A percentile compares a stretch with the other conserved stretches of the same genome.
These are phyloP conservation scores for Apamea anceps DNA, from an alignment of 2,888 invertebrate species.

Conservation along the genomic window DNA sequence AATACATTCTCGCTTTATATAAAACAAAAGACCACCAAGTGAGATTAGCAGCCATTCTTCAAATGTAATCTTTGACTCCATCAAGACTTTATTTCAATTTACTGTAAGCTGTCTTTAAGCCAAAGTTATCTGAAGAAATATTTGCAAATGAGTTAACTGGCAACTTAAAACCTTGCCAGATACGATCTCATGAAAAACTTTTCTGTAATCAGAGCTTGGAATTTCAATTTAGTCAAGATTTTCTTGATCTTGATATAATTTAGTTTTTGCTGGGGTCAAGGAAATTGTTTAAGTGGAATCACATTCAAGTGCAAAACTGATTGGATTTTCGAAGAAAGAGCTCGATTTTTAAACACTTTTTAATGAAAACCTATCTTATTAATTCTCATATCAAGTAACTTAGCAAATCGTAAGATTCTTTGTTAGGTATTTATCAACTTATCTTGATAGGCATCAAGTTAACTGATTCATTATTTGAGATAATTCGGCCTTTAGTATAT, in stretches of 20 bases:
- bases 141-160: constrained; percentile 47
- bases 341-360: background rate
- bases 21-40: constrained; percentile 9
- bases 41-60: constrained; percentile 10
- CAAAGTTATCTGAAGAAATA: constrained; percentile 42
- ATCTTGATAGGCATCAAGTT: background rate
- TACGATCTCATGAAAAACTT: constrained; percentile 46
- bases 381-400: background rate
- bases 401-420: background rate
- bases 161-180: constrained; percentile 41
- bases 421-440: background rate
- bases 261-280: constrained; percentile 16
- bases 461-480: background rate
- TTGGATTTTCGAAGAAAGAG: constrained; percentile 13
- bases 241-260: constrained; percentile 26
- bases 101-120: constrained; percentile 37
- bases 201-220: constrained; percentile 40
- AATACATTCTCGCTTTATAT: background rate
- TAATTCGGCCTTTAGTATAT: background rate
- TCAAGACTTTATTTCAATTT: constrained; percentile 44
- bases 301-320: background rate
- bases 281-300: background rate
- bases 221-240: constrained; percentile 44
- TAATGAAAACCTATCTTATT: background rate
- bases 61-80: constrained; percentile 20